Evolutionary conservation across 2,888 invertebrate genomes (phyloP).

Genomic region (Holacanthella duospinosa): DNA sequence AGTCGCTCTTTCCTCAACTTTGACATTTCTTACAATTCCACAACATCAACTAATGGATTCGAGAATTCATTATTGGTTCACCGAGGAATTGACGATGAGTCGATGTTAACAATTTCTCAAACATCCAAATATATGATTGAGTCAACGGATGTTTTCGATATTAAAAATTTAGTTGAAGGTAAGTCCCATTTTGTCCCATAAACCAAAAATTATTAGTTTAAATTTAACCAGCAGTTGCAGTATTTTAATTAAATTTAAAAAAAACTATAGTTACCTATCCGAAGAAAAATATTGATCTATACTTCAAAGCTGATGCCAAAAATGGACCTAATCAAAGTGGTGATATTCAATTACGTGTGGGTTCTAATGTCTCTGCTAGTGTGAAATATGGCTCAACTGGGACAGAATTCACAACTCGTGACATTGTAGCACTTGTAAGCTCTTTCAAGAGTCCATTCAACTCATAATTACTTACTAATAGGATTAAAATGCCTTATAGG

Average conservation of each 20-base stretch:
- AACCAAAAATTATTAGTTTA: not conserved
- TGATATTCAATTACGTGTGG: slow-evolving; percentile 8
- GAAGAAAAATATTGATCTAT: slow-evolving; percentile 45
- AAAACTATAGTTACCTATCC: slow-evolving; percentile 48
- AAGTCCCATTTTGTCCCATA: no score
- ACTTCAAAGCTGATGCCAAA: slow-evolving; percentile 50
- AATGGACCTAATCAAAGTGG: slow-evolving; percentile 14
- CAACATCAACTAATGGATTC: not conserved
- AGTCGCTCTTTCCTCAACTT: slow-evolving; percentile 41
- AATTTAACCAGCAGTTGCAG: slow-evolving; percentile 7
- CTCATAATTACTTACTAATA: not conserved
- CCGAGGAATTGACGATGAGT: not conserved
- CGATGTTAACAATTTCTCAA: slow-evolving; percentile 49
- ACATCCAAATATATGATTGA: slow-evolving; percentile 41
- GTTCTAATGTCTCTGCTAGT: slow-evolving; percentile 13
- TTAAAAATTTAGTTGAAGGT: slow-evolving; percentile 32
- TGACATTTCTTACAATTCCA: slow-evolving; percentile 44
- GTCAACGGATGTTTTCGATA: slow-evolving; percentile 28
- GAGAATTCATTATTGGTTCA: slow-evolving; percentile 6
- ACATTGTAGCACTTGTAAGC: not conserved
- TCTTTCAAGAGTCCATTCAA: not conserved
- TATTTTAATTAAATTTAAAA: no score
- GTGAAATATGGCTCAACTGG: slow-evolving; percentile 18
- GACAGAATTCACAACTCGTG: slow-evolving; percentile 6
- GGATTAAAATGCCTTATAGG: not conserved